These are phyloP conservation scores for Lamproptera curius DNA, from an alignment of 2,888 invertebrate genomes.

Conservation along the genomic window DNA sequence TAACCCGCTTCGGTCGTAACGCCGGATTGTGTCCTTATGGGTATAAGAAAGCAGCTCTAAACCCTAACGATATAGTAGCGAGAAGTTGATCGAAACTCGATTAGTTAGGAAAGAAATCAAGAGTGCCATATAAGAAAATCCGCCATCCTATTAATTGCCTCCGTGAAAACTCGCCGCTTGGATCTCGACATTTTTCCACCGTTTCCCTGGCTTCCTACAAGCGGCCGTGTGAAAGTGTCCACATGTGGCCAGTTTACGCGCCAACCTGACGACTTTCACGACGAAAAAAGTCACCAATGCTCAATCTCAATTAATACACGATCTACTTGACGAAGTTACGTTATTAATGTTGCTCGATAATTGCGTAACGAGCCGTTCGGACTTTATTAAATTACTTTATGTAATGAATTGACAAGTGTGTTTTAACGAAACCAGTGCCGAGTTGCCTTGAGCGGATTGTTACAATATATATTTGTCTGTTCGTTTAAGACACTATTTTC, in stretches of 20 bases:
- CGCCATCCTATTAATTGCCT: constrained; percentile 4
- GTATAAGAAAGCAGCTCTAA: constrained; percentile 8
- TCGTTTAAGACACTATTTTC: no score
- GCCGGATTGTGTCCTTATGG: constrained; percentile 10
- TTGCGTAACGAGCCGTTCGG: no score
- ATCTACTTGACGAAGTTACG: no score
- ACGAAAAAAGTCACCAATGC: neutral
- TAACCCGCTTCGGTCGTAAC: constrained; percentile 7
- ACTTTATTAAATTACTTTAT: no score
- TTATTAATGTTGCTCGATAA: no score
- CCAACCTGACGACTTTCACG: constrained; percentile 12
- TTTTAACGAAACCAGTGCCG: no score
- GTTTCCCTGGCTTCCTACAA: constrained; percentile 13
- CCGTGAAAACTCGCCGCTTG: constrained; percentile 16
- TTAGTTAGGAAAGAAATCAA: constrained; percentile 18
- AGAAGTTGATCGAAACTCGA: constrained; percentile 11
- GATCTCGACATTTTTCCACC: constrained; percentile 21
- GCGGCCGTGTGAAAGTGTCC: constrained; percentile 13
- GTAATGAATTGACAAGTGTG: no score
- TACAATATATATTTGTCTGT: no score
- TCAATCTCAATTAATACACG: neutral
- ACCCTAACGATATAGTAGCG: neutral
- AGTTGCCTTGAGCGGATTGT: no score
- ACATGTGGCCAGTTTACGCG: constrained; percentile 4
- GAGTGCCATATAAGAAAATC: constrained; percentile 10